Conservation (phyloP, 2,113 vertebrate genomes). For the Aviceda subcristata region DNA sequence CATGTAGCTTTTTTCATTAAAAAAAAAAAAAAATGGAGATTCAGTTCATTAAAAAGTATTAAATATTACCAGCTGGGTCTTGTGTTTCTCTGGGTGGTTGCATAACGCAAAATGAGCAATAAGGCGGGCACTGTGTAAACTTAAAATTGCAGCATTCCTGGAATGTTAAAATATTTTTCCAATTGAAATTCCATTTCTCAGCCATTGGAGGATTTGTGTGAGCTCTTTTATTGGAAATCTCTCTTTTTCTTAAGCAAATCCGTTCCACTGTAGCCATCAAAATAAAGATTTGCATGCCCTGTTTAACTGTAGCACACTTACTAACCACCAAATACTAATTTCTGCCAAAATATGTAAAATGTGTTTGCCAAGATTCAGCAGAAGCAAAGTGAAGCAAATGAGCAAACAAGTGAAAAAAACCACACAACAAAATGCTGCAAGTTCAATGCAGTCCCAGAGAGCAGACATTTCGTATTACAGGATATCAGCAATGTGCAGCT, state of each 20-base stretch:
- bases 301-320: background rate
- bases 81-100: conserved; percentile 41
- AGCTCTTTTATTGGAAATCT: background rate
- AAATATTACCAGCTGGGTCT: background rate
- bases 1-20: background rate
- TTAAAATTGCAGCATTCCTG: conserved; percentile 5
- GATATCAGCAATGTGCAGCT: background rate
- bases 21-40: background rate
- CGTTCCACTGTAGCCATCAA: background rate
- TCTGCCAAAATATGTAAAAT: background rate
- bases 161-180: conserved; percentile 51
- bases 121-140: background rate
- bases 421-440: background rate
- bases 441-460: background rate
- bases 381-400: background rate
- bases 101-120: background rate
- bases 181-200: background rate
- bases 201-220: background rate
- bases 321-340: background rate
- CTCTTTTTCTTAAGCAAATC: background rate
- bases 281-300: background rate
- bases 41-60: conserved; percentile 1
- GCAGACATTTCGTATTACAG: background rate
- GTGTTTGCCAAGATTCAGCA: background rate
- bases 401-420: background rate